Base-by-base conservation (phyloP, 2,113 vertebrate species). In the Syngnathoides biaculeatus region DNA sequence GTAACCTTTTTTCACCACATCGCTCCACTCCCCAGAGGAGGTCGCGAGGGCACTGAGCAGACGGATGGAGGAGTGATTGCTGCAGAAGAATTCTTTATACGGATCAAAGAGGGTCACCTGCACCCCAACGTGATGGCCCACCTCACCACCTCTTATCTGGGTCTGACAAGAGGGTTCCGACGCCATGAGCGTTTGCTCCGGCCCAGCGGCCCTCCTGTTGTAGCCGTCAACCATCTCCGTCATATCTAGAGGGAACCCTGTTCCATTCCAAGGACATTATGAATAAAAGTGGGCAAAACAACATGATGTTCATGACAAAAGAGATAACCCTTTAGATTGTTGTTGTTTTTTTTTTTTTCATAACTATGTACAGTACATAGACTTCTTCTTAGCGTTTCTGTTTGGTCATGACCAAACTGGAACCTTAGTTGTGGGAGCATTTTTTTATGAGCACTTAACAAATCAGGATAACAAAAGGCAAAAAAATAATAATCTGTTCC, bases 1-100 rank as follows among this genome's bases (percentile, higher is more conserved):
- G 52, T 84, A 84, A 5, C 86, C 80, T 38, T 68, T 69, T 57
- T 82, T 87, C 61, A 87, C 75, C 67, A 86, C 80, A 4, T 87
- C 87, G 0, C 53, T 69, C 38, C 71, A 73, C 0, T 64, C 75
- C 47, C 57, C 22, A 0, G 0, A 9, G 7, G 67, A 43, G 55
- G 59, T 30, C 57, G 73, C 3, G 7, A 84, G 73, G 66, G 81
- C 40, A 0, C 71, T 30, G 8, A 12, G 52, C 63, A 83, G 56
- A 40, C 71, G 8, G 55, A 12, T 1, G 12, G 73, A 59, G 0
- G 30, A 2, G 14, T 22, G 73, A 27, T 70, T 8, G 8, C 27
- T 22, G 19, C 73, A 77, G 65, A 77, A 81, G 15, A 82, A 79
- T 2, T 85, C 83, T 63, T 85, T 74, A 9, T 60, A 82, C 13